These are phyloP conservation scores for Lissonota sp. DNA, from an alignment of 2,888 invertebrate genomes.

Conservation along the genomic window DNA sequence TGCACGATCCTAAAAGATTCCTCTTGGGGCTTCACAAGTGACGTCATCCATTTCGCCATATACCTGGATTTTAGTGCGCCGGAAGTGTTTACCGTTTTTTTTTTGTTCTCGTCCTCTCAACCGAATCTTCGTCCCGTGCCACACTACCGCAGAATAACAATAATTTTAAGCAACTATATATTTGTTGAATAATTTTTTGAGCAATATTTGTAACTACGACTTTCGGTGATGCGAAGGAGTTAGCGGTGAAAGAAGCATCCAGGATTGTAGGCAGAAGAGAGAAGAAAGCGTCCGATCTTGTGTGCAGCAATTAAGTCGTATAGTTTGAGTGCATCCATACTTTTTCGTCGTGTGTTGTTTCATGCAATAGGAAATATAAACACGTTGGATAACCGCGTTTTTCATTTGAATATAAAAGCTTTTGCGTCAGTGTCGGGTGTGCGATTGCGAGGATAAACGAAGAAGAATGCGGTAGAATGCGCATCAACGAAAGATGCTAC, in stretches of 20 bases:
- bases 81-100: constrained; percentile 37
- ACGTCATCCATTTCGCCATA: constrained; percentile 34
- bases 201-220: too few relatives aligned
- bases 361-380: too few relatives aligned
- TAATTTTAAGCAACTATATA: neutral
- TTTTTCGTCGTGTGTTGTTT: too few relatives aligned
- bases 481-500: constrained; percentile 75
- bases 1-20: constrained; percentile 28
- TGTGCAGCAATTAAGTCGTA: too few relatives aligned
- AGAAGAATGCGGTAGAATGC: constrained; percentile 80
- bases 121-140: neutral
- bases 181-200: too few relatives aligned
- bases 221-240: too few relatives aligned
- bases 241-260: too few relatives aligned
- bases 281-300: too few relatives aligned
- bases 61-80: constrained; percentile 3
- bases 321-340: too few relatives aligned
- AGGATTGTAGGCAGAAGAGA: too few relatives aligned
- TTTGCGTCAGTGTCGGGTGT: constrained; percentile 14
- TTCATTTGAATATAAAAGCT: neutral
- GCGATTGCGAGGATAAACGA: constrained; percentile 24
- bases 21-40: constrained; percentile 29
- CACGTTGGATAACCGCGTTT: too few relatives aligned
- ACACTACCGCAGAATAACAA: neutral
- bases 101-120: neutral